Base-by-base conservation (phyloP, 2,888 invertebrate species). In the Zeuzera pyrina region DNA sequence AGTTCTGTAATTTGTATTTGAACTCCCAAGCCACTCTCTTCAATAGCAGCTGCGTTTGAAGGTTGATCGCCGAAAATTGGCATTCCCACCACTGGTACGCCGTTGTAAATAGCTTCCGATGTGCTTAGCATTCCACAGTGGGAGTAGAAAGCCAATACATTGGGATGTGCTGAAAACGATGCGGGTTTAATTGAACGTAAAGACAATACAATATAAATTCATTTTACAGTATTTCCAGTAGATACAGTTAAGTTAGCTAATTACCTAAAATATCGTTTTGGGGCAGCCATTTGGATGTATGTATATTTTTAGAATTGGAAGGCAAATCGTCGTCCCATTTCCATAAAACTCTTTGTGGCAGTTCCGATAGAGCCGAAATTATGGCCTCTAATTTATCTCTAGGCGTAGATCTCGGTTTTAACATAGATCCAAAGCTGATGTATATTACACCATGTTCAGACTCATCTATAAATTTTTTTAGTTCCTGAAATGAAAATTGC, bases 371-470 rank as follows among this genome's bases (percentile, higher is more conserved):
- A 1, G 87, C 89, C 2, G 65, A 73, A 3, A 90, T 42, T 34
- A 94, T 87, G n/a, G 74, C 79, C 2, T 79, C 53, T 27, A 88
- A 52, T 46, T 87, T 89, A 1, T 87, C 78, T 30, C 65, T 63
- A 0, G 89, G 86, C 42, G 91, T 84, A 1, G 87, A 85, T 1
- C 87, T 78, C 1, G 87, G 78, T 50, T 85, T 88, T 33, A 92
- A 70, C 86, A 91, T 87, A 0, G 93, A 92, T 4, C 93, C 93
- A 64, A 93, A 87, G 57, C 89, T 92, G 43, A 93, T 89, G 52
- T 88, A 90, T 39, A 93, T 84, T 2, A 91, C 88, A 1, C 91
- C 91, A 24, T 89, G 73, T 8, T 79, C 53, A 0, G 91, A 86
- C 33, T 86, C 85, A 41, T 88, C 87, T 21, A 93, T 84, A 54